Conservation (phyloP, 2,888 invertebrate species). For the Drosophila flavopinicola region DNA sequence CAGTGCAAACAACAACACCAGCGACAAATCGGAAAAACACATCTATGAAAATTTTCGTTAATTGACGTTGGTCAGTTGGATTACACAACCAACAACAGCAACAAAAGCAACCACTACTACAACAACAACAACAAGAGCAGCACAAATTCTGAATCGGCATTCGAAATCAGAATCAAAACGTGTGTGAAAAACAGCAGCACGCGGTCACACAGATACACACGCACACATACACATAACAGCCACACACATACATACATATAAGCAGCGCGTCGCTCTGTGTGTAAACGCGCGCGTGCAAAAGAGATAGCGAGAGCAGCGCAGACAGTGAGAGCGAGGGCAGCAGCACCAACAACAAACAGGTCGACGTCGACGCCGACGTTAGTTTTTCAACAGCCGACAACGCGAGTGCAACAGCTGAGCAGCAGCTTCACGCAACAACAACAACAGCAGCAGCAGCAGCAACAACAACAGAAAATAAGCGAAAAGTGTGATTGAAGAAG, state of each 20-base stretch:
- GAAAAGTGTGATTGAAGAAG: constrained; percentile 23
- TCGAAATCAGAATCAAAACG: constrained; percentile 47
- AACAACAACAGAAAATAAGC: constrained; percentile 5
- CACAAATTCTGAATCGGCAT: constrained; percentile 42
- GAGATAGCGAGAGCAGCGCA: constrained; percentile 26
- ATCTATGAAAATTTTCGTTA: constrained; percentile 12
- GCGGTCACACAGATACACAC: constrained; percentile 39
- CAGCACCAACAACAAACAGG: constrained; percentile 53
- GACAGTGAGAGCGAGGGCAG: constrained; percentile 33
- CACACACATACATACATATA: constrained; percentile 9
- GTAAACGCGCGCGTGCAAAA: constrained; percentile 14
- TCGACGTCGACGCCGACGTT: constrained; percentile 10
- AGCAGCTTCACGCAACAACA: constrained; percentile 10
- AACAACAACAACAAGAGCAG: constrained; percentile 4
- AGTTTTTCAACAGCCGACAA: background rate
- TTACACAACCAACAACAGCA: constrained; percentile 54
- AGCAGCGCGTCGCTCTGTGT: background rate
- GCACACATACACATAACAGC: constrained; percentile 14
- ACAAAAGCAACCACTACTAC: constrained; percentile 20
- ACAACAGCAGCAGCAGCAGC: constrained; percentile 12
- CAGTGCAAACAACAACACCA: constrained; percentile 22
- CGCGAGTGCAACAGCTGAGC: constrained; percentile 41
- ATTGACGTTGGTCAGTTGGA: constrained; percentile 54
- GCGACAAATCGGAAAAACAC: constrained; percentile 15
- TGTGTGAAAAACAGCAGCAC: constrained; percentile 50